A percentile compares a stretch with the other conserved stretches of the same genome.
phyloP scores from a whole-genome alignment of 1,140 invertebrate species.

The Metaphire vulgaris region DNA sequence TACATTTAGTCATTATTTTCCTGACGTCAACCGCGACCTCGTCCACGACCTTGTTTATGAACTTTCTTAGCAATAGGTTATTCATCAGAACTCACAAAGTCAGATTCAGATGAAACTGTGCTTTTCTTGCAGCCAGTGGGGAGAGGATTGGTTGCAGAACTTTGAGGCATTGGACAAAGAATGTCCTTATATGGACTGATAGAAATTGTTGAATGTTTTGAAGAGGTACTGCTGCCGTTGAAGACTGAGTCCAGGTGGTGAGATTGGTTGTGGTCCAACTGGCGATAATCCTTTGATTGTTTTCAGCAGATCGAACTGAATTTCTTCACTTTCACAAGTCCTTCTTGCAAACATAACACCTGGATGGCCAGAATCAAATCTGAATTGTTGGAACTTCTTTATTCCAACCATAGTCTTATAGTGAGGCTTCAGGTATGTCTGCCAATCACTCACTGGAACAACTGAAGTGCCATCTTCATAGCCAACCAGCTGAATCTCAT shows the following conservation, averaged over 20 bases:
- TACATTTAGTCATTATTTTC: too few relatives aligned
- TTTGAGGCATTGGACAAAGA: constrained; percentile 4
- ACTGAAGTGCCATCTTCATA: constrained; percentile 19
- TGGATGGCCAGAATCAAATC: constrained; percentile 6
- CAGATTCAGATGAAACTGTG: not conserved
- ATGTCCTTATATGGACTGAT: not conserved
- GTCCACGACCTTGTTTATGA: not conserved
- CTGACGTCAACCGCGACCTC: not conserved
- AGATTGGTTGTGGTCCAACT: constrained; percentile 1
- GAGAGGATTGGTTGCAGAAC: not conserved
- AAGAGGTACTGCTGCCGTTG: constrained; percentile 13
- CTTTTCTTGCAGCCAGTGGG: not conserved
- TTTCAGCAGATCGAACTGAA: not conserved
- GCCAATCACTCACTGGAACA: constrained; percentile 14
- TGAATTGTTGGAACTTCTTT: constrained; percentile 21
- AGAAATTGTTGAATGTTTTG: constrained; percentile 17
- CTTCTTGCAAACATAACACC: constrained; percentile 3
- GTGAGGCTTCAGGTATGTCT: not conserved
- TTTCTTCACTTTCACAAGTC: not conserved
- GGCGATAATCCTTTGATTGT: not conserved
- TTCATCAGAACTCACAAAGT: not conserved
- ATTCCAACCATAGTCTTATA: constrained; percentile 6
- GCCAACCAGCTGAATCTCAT: constrained; percentile 19
- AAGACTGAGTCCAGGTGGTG: constrained; percentile 16
- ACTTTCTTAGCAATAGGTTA: not conserved